A percentile compares a stretch with the other conserved stretches of the same genome.
Conservation (phyloP, 2,797 vertebrate genomes). For the Helicolenus hilgendorfi region DNA sequence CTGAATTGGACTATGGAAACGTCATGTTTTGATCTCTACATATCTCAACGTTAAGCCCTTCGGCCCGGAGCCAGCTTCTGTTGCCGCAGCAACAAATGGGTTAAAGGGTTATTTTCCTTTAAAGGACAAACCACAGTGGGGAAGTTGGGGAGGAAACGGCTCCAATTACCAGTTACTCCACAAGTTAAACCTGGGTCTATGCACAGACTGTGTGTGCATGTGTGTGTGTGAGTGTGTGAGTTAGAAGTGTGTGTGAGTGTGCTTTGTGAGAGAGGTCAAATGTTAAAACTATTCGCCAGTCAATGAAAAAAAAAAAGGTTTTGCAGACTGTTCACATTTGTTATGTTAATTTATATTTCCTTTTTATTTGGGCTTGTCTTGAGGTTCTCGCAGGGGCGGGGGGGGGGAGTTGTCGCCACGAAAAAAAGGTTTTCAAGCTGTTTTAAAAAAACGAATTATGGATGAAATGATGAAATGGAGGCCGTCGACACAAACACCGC, state of each 20-base stretch:
- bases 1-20: conserved; percentile 30
- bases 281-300: conserved; percentile 62
- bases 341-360: conserved; percentile 82
- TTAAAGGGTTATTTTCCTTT: conserved; percentile 73
- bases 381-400: conserved; percentile 29
- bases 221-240: conserved; percentile 13
- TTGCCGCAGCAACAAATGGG: conserved; percentile 77
- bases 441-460: conserved; percentile 25
- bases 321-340: conserved; percentile 81
- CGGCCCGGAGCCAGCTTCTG: conserved; percentile 66
- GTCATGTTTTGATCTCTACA: conserved; percentile 47
- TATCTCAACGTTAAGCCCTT: conserved; percentile 56
- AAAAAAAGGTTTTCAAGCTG: conserved; percentile 60
- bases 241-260: conserved; percentile 9
- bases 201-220: conserved; percentile 64
- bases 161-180: conserved; percentile 72
- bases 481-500: conserved; percentile 60
- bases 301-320: conserved; percentile 48
- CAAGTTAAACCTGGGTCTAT: conserved; percentile 78
- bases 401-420: conserved; percentile 29
- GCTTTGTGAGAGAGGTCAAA: conserved; percentile 53
- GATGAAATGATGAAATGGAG: conserved; percentile 71
- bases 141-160: conserved; percentile 48
- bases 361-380: conserved; percentile 69
- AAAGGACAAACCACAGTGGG: conserved; percentile 68